Conservation (phyloP, 1,140 invertebrate species). For the Atta cephalotes region DNA sequence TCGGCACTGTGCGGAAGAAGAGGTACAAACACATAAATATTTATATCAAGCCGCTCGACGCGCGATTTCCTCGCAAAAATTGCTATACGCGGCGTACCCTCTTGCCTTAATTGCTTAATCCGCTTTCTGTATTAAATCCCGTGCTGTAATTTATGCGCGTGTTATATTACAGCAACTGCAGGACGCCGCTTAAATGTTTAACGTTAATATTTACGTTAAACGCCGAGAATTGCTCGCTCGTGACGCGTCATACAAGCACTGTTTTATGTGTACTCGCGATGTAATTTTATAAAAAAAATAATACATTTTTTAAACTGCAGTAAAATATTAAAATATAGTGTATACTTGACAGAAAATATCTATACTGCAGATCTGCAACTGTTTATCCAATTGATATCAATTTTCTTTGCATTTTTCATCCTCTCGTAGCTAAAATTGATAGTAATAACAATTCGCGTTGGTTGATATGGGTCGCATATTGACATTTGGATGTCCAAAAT, state of each 20-base stretch:
- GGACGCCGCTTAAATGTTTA: constrained; percentile 53
- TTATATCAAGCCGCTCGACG: constrained; percentile 61
- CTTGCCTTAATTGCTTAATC: constrained; percentile 60
- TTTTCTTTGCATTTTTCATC: not conserved
- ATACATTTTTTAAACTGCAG: not conserved
- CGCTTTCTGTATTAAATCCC: constrained; percentile 57
- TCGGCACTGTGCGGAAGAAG: constrained; percentile 52
- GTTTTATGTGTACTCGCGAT: not conserved
- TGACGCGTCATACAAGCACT: not conserved
- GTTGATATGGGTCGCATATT: not conserved
- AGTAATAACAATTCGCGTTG: constrained; percentile 15
- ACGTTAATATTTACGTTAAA: constrained; percentile 56
- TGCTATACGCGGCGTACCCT: constrained; percentile 49
- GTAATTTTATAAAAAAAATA: not conserved
- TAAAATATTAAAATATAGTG: not conserved
- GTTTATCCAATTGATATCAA: constrained; percentile 13
- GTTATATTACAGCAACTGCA: constrained; percentile 45
- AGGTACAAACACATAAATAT: constrained; percentile 63
- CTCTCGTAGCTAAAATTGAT: not conserved
- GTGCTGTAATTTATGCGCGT: constrained; percentile 51
- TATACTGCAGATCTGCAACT: not conserved
- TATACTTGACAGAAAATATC: not conserved
- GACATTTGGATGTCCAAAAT: constrained; percentile 36
- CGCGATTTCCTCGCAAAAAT: constrained; percentile 64
- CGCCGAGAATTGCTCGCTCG: constrained; percentile 19